Evolutionary conservation across 2,113 vertebrate species (phyloP).

Genomic region (Limnothrissa miodon): DNA sequence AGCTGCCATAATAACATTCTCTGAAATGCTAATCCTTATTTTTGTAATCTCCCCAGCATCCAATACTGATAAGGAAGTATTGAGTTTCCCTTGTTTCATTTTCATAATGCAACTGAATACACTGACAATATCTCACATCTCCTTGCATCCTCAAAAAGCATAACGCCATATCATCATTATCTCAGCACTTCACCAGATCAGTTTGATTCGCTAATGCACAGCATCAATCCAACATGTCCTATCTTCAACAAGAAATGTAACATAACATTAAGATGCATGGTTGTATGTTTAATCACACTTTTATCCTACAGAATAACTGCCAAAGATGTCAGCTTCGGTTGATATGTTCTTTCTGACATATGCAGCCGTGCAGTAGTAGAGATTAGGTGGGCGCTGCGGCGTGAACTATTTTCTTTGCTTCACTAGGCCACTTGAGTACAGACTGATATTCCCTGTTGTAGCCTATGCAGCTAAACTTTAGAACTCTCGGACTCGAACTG

Average conservation of each 20-base stretch:
- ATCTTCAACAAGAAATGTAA: background rate
- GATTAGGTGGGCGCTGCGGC: too few relatives aligned
- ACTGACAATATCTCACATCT: background rate
- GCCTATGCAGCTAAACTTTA: too few relatives aligned
- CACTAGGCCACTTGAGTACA: too few relatives aligned
- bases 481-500: too few relatives aligned
- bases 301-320: background rate
- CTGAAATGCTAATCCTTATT: slow-evolving; percentile 14
- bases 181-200: background rate
- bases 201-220: background rate
- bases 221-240: background rate
- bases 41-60: slow-evolving; percentile 17
- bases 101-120: background rate
- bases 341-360: background rate
- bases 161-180: background rate
- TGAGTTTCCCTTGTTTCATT: slow-evolving; percentile 16
- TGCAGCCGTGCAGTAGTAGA: background rate
- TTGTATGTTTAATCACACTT: background rate
- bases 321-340: background rate
- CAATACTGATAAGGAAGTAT: slow-evolving; percentile 33
- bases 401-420: too few relatives aligned
- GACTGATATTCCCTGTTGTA: too few relatives aligned
- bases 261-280: background rate
- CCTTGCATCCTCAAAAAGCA: background rate
- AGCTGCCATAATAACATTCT: background rate